Percentiles rank a stretch among this genome's conserved stretches.
These are phyloP conservation scores for Tapirus terrestris DNA, from an alignment of 2,113 vertebrate species.

Conservation along the genomic window DNA sequence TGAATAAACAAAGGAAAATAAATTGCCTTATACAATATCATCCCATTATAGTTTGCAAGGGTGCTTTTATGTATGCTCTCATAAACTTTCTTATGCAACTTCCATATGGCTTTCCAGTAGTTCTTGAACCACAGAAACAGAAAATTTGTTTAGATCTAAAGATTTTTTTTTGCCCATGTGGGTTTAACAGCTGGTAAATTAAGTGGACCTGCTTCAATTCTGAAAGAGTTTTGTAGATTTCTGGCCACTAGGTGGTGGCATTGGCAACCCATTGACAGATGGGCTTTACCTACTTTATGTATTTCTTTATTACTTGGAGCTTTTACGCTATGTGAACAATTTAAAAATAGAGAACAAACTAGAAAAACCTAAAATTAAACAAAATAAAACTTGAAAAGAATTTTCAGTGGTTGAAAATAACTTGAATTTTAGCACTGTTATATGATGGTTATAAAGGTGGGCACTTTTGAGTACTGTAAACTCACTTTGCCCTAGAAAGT, in stretches of 20 bases:
- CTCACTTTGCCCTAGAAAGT: neutral
- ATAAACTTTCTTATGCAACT: neutral
- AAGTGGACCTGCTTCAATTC: neutral
- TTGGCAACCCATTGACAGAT: neutral
- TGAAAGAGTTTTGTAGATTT: constrained; percentile 1
- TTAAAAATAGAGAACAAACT: neutral
- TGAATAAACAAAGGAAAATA: constrained; percentile 57
- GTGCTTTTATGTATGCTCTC: neutral
- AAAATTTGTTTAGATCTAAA: neutral
- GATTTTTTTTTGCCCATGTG: neutral
- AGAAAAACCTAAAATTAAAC: neutral
- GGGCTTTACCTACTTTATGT: neutral
- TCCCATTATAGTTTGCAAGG: constrained; percentile 26
- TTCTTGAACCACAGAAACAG: neutral
- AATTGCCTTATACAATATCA: neutral
- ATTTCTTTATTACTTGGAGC: neutral
- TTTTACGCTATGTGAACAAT: constrained; percentile 38
- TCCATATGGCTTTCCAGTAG: neutral
- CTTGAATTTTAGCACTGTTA: constrained; percentile 2
- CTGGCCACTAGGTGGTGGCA: constrained; percentile 82
- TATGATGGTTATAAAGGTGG: constrained; percentile 8
- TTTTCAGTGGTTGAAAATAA: constrained; percentile 39
- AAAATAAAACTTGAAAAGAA: neutral
- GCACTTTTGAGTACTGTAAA: neutral
- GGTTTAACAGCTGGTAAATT: neutral